Evolutionary conservation across 2,888 invertebrate genomes (phyloP), one percentile per base, ranked within the genome.

Genomic region (Atethmia centrago): DNA sequence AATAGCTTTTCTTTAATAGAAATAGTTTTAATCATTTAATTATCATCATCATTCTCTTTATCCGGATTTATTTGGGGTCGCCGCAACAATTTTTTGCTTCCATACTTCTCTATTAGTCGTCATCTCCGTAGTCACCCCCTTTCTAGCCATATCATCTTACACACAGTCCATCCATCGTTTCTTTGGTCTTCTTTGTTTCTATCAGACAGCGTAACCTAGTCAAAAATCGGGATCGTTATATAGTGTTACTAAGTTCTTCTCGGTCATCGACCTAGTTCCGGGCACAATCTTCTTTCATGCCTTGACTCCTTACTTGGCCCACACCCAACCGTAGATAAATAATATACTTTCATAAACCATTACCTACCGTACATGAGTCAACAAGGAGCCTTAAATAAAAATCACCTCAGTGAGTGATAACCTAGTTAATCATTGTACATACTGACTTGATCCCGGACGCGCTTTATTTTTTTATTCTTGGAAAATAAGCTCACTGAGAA

Each of bases 371-470:
- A 59, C 2, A 25, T 40, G 49, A 45, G 0, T 5, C 25, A 56
- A 21, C n/a, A 31, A 64, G 55, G 40, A 53, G 28, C 53, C 51
- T 31, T 31, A n/a, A n/a, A 55, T 55, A 70, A 51, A 71, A 69
- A 65, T 53, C 74, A 51, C 51, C 55, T 62, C 40, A 51, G 10
- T 51, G 2, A 51, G n/a, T 49, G 83, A 80, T 80, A 80, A 82
- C 79, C 83, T 16, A 77, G 8, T 58, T 71, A 65, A 66, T 53
- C 25, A 40, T 40, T 49, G 16, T 19, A 40, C 42, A 36, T 31
- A 74, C 0, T 28, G 19, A 31, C 25, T 65, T 77, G 78, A 78
- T 68, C 83, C 67, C 80, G 83, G 83, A 82, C 55, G 31, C 9
- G 1, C 28, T 3, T 64, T 77, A 66, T 82, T 63, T 77, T 80